A percentile compares a stretch with the other conserved stretches of the same genome.
These are phyloP conservation scores for Pseudachorutes palmiensis DNA, from an alignment of 1,140 invertebrate genomes.

Conservation along the genomic window DNA sequence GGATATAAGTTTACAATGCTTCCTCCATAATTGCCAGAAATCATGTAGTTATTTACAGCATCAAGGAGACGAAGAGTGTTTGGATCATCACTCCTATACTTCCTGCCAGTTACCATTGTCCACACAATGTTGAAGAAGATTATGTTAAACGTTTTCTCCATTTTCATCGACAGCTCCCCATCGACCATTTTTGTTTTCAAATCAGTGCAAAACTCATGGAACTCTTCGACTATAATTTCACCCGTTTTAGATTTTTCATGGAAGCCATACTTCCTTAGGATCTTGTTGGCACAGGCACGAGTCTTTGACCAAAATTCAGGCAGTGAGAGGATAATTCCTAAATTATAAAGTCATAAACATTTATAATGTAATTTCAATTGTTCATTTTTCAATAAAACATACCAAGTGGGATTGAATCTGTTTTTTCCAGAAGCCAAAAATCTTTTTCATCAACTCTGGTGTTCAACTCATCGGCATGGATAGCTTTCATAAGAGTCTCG, in stretches of 20 bases:
- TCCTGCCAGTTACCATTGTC: background rate
- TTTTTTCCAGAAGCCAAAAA: background rate
- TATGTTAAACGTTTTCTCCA: background rate
- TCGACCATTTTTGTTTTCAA: background rate
- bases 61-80: background rate
- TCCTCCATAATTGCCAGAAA: background rate
- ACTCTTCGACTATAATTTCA: background rate
- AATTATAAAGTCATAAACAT: background rate
- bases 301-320: background rate
- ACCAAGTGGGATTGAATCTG: background rate
- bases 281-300: background rate
- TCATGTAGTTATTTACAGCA: background rate
- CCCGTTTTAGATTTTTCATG: background rate
- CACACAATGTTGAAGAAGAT: background rate
- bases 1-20: background rate
- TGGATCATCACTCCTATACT: background rate
- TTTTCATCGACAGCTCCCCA: background rate
- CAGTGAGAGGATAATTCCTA: background rate
- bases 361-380: background rate
- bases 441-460: background rate
- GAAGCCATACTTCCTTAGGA: background rate
- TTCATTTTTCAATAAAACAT: background rate
- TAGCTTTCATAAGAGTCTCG: background rate
- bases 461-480: background rate
- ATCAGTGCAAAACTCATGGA: background rate